These are phyloP conservation scores for Peromyscus polionotus DNA, from an alignment of 2,113 vertebrate genomes.

Conservation along the genomic window DNA sequence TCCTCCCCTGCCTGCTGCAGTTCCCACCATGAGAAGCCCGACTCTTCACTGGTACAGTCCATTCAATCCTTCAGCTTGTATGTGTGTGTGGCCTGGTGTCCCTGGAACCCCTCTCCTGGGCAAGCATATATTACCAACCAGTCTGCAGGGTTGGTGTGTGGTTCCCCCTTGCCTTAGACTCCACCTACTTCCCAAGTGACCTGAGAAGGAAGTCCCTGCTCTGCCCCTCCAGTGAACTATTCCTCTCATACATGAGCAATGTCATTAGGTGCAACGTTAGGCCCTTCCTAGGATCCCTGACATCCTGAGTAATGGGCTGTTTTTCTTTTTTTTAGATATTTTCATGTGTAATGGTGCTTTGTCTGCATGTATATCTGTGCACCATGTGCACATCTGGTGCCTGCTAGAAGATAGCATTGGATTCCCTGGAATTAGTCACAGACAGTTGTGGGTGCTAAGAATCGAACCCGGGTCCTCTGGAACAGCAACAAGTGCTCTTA, in stretches of 20 bases:
- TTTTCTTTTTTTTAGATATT: background rate
- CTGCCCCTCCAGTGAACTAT: background rate
- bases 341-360: background rate
- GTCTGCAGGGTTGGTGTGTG: background rate
- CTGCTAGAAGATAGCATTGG: too few species aligned
- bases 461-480: background rate
- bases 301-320: background rate
- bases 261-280: background rate
- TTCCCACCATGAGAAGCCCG: background rate
- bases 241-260: background rate
- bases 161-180: background rate
- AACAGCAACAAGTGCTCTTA: background rate
- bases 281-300: background rate
- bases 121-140: too few species aligned
- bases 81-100: rapidly evolving
- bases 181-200: background rate
- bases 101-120: rapidly evolving
- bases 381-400: background rate
- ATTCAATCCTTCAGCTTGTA: rapidly evolving
- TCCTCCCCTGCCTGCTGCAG: background rate
- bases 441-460: background rate
- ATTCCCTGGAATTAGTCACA: background rate
- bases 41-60: background rate
- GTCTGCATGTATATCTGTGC: background rate
- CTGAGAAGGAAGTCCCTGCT: background rate